These are phyloP conservation scores for Hydropotes inermis DNA, from an alignment of 2,113 vertebrate species.

Conservation along the genomic window DNA sequence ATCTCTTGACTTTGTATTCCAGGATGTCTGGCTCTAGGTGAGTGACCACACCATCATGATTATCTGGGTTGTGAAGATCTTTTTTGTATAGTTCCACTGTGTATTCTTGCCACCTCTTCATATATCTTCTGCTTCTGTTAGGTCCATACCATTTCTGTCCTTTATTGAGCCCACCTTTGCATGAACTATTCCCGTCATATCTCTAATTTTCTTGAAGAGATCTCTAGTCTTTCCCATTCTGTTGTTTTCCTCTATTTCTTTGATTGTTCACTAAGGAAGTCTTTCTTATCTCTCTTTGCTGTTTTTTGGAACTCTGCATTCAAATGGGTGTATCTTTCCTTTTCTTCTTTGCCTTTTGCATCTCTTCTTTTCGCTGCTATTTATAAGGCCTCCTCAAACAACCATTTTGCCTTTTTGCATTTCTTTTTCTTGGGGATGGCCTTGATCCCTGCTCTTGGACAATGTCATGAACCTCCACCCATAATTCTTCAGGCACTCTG, in stretches of 20 bases:
- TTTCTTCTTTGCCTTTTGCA: background rate
- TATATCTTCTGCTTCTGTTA: background rate
- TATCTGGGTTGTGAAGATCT: background rate
- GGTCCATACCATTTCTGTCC: background rate
- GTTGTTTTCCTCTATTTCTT: background rate
- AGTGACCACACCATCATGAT: background rate
- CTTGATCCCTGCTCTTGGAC: background rate
- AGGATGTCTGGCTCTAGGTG: background rate
- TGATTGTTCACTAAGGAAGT: background rate
- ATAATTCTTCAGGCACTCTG: background rate
- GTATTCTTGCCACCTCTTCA: background rate
- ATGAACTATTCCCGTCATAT: background rate
- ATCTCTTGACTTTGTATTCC: background rate
- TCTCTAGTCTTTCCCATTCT: background rate
- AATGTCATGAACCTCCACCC: background rate
- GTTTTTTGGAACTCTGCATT: background rate
- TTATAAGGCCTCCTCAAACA: background rate
- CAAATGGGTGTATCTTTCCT: background rate
- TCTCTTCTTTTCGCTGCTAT: background rate
- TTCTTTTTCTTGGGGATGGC: background rate
- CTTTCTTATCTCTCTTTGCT: background rate
- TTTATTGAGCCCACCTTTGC: background rate
- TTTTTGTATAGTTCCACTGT: background rate
- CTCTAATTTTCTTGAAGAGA: background rate
- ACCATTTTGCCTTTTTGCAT: background rate